Conservation (phyloP, 2,888 invertebrate genomes). For the Aporophyla lueneburgensis region DNA sequence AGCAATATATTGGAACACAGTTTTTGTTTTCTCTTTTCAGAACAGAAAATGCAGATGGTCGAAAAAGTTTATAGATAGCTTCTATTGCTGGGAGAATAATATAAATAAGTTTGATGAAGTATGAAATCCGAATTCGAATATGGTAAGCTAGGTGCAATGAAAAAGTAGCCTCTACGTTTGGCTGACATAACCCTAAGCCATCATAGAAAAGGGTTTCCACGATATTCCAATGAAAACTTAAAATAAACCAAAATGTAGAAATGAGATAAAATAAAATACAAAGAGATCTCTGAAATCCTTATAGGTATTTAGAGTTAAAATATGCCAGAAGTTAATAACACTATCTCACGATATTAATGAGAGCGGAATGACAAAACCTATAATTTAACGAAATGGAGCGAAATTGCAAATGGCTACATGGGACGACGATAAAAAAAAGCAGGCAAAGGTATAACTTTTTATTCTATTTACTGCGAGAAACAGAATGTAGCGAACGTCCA, state of each 20-base stretch:
- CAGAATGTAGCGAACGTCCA: constrained; percentile 42
- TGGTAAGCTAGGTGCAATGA: background rate
- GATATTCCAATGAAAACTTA: background rate
- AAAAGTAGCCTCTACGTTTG: too few species aligned
- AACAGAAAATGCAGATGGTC: background rate
- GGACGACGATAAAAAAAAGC: constrained; percentile 33
- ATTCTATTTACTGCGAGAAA: constrained; percentile 30
- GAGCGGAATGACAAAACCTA: constrained; percentile 10
- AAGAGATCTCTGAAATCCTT: background rate
- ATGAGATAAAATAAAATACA: background rate
- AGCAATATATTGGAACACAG: background rate
- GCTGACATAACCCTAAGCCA: background rate
- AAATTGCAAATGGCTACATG: constrained; percentile 50
- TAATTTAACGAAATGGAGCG: constrained; percentile 47
- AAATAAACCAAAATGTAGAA: background rate
- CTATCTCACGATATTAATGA: constrained; percentile 2
- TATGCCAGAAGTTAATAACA: background rate
- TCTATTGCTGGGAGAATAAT: background rate
- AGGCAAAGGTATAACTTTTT: constrained; percentile 43
- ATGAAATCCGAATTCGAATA: background rate
- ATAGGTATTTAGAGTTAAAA: background rate
- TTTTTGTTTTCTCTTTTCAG: background rate
- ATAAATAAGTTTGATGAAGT: background rate
- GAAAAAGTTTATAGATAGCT: background rate
- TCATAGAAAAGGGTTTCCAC: background rate